phyloP scores from a whole-genome alignment of 2,113 vertebrate genomes.

The Rissa tridactyla region DNA sequence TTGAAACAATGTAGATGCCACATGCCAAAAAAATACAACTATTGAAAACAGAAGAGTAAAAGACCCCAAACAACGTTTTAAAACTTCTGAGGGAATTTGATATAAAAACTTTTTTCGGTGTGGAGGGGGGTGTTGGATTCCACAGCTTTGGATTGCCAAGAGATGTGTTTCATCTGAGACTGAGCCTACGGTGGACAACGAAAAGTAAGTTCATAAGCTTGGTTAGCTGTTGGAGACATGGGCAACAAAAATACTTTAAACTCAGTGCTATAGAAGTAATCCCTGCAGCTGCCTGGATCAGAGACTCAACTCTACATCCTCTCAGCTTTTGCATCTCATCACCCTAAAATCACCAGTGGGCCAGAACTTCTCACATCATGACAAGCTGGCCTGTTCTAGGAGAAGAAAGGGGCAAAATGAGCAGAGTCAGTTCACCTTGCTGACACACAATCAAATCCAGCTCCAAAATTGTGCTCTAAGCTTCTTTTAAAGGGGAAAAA shows the following conservation, averaged over 20 bases:
- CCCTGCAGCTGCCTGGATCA: not conserved
- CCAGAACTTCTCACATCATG: not conserved
- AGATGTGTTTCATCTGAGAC: not conserved
- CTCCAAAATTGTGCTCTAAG: not conserved
- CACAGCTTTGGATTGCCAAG: not conserved
- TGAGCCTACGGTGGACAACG: not conserved
- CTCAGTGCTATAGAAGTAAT: not conserved
- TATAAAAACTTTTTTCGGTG: not conserved
- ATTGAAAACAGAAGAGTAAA: not conserved
- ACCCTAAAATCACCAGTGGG: not conserved
- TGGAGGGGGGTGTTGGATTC: not conserved
- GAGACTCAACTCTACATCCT: not conserved
- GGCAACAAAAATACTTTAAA: not conserved
- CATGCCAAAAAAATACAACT: not conserved
- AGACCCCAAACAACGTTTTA: not conserved
- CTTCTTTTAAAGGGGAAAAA: not conserved
- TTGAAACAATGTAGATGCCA: not conserved
- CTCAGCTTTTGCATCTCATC: not conserved
- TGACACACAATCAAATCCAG: not conserved
- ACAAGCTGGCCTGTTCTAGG: not conserved
- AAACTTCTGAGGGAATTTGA: not conserved
- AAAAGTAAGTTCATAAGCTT: not conserved
- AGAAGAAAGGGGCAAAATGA: not conserved
- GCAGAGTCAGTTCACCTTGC: not conserved
- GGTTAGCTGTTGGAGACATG: not conserved